phyloP scores from a whole-genome alignment of 1,140 invertebrate species.

The Bactericera cockerelli region DNA sequence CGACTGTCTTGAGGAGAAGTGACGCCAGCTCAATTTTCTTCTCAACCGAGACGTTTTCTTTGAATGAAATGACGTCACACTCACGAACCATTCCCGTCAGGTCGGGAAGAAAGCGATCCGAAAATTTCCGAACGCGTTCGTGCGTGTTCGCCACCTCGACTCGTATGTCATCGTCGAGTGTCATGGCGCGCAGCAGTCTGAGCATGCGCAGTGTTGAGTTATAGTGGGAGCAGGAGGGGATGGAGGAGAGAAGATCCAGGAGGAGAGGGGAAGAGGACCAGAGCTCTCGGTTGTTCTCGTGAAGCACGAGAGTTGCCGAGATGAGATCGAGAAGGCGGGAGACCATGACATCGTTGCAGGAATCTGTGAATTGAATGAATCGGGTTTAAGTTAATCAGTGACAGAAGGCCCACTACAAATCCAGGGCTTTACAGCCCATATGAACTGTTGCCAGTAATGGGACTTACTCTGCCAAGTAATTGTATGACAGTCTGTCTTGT shows the following conservation, averaged over 20 bases:
- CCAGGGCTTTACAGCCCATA: not conserved
- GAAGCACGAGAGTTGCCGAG: not conserved
- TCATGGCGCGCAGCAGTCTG: slow-evolving; percentile 48
- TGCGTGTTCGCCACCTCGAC: slow-evolving; percentile 73
- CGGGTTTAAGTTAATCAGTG: not conserved
- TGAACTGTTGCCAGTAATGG: not conserved
- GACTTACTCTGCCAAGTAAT: not conserved
- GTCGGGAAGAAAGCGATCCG: slow-evolving; percentile 44
- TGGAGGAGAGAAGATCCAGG: not conserved
- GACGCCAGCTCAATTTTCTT: no score
- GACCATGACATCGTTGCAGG: not conserved
- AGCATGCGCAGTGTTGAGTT: not conserved
- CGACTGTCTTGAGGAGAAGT: slow-evolving; percentile 37
- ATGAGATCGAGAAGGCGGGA: not conserved
- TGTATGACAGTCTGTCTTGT: no score
- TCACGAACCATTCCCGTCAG: slow-evolving; percentile 38
- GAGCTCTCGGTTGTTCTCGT: not conserved
- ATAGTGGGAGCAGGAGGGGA: not conserved
- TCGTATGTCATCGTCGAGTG: slow-evolving; percentile 70
- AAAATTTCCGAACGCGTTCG: slow-evolving; percentile 66
- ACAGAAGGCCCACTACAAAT: not conserved
- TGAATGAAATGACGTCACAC: no score
- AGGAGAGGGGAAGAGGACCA: not conserved
- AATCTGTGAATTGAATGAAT: not conserved
- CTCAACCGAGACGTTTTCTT: no score